A percentile compares a stretch with the other conserved stretches of the same genome.
Conservation (phyloP, 2,113 vertebrate species). For the Menura novaehollandiae region DNA sequence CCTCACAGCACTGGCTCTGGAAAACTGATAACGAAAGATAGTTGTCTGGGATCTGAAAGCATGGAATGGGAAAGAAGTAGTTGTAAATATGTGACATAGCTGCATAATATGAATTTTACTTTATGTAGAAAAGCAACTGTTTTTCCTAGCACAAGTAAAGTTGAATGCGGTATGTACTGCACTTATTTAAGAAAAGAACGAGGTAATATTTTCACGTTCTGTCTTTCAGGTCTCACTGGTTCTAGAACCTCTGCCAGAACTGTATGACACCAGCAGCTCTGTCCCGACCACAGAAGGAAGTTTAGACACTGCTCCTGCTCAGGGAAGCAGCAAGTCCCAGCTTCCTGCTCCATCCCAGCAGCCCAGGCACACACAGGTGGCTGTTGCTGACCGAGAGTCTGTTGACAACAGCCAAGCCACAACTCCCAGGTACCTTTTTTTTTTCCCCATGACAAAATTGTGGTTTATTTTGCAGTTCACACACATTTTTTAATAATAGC, state of each 20-base stretch:
- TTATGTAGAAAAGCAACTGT: background rate
- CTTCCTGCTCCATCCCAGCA: slow-evolving; percentile 26
- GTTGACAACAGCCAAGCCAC: slow-evolving; percentile 53
- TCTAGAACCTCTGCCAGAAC: slow-evolving; percentile 84
- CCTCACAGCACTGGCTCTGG: background rate
- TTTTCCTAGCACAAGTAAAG: background rate
- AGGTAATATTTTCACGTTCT: background rate
- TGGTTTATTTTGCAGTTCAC: background rate
- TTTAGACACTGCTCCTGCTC: slow-evolving; percentile 14
- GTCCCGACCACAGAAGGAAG: slow-evolving; percentile 62
- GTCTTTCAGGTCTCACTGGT: slow-evolving; percentile 80
- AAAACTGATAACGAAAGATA: background rate
- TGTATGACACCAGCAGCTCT: slow-evolving; percentile 76
- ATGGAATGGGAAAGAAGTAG: background rate
- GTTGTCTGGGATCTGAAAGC: background rate
- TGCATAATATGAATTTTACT: background rate
- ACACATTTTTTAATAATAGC: background rate
- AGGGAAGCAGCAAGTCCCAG: slow-evolving; percentile 9
- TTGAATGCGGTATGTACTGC: background rate
- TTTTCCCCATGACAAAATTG: background rate
- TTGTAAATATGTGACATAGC: background rate
- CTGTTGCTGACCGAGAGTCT: slow-evolving; percentile 54
- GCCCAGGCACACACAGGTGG: background rate
- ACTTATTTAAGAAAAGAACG: accelerated
- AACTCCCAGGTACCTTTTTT: slow-evolving; percentile 76